A percentile compares a stretch with the other conserved stretches of the same genome.
These are phyloP conservation scores for Epirrhoe alternata DNA, from an alignment of 2,888 invertebrate species.

Conservation along the genomic window DNA sequence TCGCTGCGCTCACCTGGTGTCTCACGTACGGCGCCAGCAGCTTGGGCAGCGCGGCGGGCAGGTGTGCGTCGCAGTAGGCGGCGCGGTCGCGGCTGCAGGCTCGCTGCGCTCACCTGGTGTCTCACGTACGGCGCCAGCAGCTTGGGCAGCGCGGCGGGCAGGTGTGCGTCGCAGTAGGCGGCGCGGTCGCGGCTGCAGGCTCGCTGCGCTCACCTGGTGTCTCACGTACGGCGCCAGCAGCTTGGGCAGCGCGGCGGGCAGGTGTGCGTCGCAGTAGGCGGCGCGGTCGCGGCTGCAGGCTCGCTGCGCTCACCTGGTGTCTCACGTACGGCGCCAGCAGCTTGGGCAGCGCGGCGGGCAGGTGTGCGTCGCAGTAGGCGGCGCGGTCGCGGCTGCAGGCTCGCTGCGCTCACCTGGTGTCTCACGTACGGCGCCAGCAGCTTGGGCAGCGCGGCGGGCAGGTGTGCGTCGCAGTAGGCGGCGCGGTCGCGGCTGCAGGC, in stretches of 20 bases:
- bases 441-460: constrained; percentile 95
- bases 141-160: constrained; percentile 95
- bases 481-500: constrained; percentile 87
- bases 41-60: constrained; percentile 95
- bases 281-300: constrained; percentile 87
- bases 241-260: constrained; percentile 95
- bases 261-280: constrained; percentile 96
- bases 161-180: constrained; percentile 96
- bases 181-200: constrained; percentile 87
- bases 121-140: constrained; percentile 92
- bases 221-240: constrained; percentile 92
- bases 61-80: constrained; percentile 96
- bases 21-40: constrained; percentile 92
- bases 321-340: constrained; percentile 92
- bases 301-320: constrained; percentile 82
- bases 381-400: constrained; percentile 87
- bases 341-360: constrained; percentile 95
- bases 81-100: constrained; percentile 87
- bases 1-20: constrained; percentile 82
- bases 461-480: constrained; percentile 96
- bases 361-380: constrained; percentile 96
- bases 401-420: constrained; percentile 82
- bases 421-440: constrained; percentile 92
- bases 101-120: constrained; percentile 82
- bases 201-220: constrained; percentile 82